These are phyloP conservation scores for Brassicogethes aeneus DNA, from an alignment of 2,888 invertebrate species.

Conservation along the genomic window DNA sequence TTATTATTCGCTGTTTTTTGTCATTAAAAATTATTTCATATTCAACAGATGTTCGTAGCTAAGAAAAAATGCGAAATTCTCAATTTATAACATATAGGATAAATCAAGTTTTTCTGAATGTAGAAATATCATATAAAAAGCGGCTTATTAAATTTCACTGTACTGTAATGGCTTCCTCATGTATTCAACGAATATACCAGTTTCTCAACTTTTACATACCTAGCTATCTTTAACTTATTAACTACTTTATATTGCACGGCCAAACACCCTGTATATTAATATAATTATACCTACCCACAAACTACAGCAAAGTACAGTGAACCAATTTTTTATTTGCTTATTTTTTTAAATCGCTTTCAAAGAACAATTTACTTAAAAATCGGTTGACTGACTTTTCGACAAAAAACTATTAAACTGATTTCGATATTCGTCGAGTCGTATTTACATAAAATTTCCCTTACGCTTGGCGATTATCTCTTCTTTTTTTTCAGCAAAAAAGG, in stretches of 20 bases:
- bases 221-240: background rate
- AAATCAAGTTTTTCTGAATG: slow-evolving; percentile 15
- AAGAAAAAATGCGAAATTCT: slow-evolving; percentile 10
- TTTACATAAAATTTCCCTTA: background rate
- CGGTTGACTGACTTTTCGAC: no score
- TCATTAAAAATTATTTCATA: slow-evolving; percentile 6
- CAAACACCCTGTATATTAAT: no score
- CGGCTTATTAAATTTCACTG: slow-evolving; percentile 19
- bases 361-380: no score
- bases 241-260: no score
- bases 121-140: slow-evolving; percentile 17
- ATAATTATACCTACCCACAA: no score
- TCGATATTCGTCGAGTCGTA: background rate
- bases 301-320: no score
- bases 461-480: background rate
- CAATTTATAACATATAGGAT: slow-evolving; percentile 2
- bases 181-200: background rate
- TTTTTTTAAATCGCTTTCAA: no score
- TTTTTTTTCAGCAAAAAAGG: no score
- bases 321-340: no score
- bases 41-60: slow-evolving; percentile 9
- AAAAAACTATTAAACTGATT: no score
- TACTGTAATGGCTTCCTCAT: slow-evolving; percentile 12
- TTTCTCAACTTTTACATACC: background rate
- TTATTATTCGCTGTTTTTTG: slow-evolving; percentile 7